Base-by-base conservation (phyloP, 2,888 invertebrate genomes). In the Amphipoea oculea region DNA sequence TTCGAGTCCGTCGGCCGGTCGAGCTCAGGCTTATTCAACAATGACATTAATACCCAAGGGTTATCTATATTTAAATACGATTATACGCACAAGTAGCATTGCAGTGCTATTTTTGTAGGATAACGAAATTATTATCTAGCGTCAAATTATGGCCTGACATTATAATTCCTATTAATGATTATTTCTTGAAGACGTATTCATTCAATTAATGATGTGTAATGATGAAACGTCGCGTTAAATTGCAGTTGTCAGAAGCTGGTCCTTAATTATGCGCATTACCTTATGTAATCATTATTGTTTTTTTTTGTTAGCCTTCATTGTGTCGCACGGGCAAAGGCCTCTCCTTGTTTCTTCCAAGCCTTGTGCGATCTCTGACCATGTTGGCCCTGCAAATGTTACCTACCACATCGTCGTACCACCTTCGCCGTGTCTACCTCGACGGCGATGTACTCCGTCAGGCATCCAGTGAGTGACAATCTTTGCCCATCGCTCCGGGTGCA, bases 41-140 rank as follows among this genome's bases (percentile, higher is more conserved):
- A 87, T 90, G 83, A 87, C 84, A 89, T 90, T 86, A 87, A 88
- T 88, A 86, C 85, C 69, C 89, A 91, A 83, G 91, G 95, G 94
- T 94, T 95, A 95, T 95, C 95, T 78, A 76, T 85, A 82, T 91
- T 91, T 89, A 89, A 89, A 88, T 82, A 57, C 57, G 57, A 57
- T 9, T 23, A 89, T 85, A 88, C 86, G 78, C 87, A 91, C 86
- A 90, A 91, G 89, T 88, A 88, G 89, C 89, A 90, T 60, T 91
- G 86, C 85, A 84, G 86, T 86, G 92, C 93, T 94, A 94, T 94
- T 94, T 93, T 91, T 84, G 91, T 91, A 87, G 82, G 85, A 92
- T 92, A 92, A 92, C 70, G 78, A 72, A 80, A 73, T 80, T 74
- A 81, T 88, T 78, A 83, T 83, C 62, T 73, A 85, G 63, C 74